Evolutionary conservation across 2,888 invertebrate species (phyloP), one percentile per base, ranked within the genome.

Genomic region (Leucania comma): DNA sequence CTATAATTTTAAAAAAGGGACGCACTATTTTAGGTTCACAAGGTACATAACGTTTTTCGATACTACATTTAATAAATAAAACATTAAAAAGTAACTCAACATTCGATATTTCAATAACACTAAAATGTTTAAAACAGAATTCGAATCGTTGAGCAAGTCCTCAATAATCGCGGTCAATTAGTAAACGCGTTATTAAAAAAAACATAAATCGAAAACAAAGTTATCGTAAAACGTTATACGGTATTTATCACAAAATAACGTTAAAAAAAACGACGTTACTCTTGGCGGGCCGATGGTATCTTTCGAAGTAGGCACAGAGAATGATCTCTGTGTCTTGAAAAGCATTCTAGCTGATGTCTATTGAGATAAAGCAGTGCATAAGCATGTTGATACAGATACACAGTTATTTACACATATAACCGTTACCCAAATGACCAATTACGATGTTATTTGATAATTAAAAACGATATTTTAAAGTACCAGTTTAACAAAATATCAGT

Each of bases 291-390:
- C 93, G 63, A 96, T 97, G 90, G 93, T 91, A 93, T 98, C 98
- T 96, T 98, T 98, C 75, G 98, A 98, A 53, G 98, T 98, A 80
- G 99, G 99, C 95, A 99, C 98, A 89, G 98, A 99, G 94, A 98
- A 98, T 86, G 98, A 98, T 90, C 99, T 97, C 96, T 98, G 98
- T 86, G 98, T 98, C 96, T 98, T 98, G 96, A 98, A 98, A 96
- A 98, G 97, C 96, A 98, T 97, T 96, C 97, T 96, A 95, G 97
- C 97, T 92, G 96, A 93, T 58, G 92, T 90, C 95, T 95, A 91
- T 70, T 72, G 64, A 85, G 73, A 73, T 75, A 61, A 92, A 91
- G 92, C 92, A 89, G 88, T 90, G 90, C 91, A 90, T 72, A 87
- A 88, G 89, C 83, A 81, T 81, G 79, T 81, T 78, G 74, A 83